Evolutionary conservation across 2,113 vertebrate genomes (phyloP).

Genomic region (Ivindomyrus marchei): DNA sequence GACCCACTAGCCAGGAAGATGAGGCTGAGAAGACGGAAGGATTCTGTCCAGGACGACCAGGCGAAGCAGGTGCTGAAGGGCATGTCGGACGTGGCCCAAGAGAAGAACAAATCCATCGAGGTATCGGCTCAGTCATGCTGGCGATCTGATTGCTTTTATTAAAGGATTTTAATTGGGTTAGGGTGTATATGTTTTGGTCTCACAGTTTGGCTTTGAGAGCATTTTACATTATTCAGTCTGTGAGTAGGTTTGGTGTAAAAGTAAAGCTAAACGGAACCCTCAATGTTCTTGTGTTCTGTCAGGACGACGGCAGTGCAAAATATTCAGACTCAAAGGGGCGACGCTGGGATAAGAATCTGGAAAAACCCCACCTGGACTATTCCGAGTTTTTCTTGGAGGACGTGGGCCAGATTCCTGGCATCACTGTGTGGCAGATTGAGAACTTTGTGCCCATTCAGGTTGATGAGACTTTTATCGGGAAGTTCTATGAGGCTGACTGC

Average conservation of each 20-base stretch:
- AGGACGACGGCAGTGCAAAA: slow-evolving; percentile 76
- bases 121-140: slow-evolving; percentile 44
- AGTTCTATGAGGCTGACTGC: slow-evolving; percentile 95
- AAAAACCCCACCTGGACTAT: slow-evolving; percentile 89
- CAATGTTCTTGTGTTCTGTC: not conserved
- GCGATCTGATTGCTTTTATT: not conserved
- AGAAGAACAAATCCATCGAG: slow-evolving; percentile 88
- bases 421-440: slow-evolving; percentile 90
- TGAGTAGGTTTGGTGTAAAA: not conserved
- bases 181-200: not conserved
- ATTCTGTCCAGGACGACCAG: slow-evolving; percentile 86
- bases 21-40: slow-evolving; percentile 83
- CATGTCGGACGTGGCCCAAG: slow-evolving; percentile 91
- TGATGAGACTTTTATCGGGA: slow-evolving; percentile 82
- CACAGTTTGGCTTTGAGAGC: not conserved
- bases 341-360: slow-evolving; percentile 90
- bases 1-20: slow-evolving; percentile 89
- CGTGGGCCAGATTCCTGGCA: slow-evolving; percentile 79
- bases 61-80: slow-evolving; percentile 97
- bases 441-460: slow-evolving; percentile 83
- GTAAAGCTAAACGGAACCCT: not conserved
- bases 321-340: slow-evolving; percentile 69
- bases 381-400: slow-evolving; percentile 91
- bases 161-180: not conserved
- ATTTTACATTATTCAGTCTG: not conserved